Conservation (phyloP, 2,113 vertebrate species). For the Muntiacus muntjak region DNA sequence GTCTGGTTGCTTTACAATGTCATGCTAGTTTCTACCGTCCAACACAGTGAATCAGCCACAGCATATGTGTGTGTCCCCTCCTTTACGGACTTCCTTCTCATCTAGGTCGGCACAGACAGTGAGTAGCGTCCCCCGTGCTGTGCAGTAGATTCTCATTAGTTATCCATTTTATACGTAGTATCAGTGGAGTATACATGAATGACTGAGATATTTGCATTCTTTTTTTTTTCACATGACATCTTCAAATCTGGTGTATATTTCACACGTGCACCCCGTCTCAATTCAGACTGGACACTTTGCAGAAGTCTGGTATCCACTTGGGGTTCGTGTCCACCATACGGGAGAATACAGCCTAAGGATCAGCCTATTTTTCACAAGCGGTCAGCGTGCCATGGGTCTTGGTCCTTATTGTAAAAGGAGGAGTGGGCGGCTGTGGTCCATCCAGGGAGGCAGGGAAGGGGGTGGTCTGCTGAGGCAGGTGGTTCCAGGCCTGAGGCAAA, state of each 20-base stretch:
- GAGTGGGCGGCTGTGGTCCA: background rate
- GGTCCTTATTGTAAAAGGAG: background rate
- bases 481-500: background rate
- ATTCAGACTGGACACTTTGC: background rate
- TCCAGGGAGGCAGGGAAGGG: background rate
- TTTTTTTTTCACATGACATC: background rate
- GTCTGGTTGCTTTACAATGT: background rate
- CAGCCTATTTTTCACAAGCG: background rate
- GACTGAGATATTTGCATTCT: background rate
- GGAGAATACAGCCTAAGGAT: background rate
- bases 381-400: background rate
- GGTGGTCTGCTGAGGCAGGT: background rate
- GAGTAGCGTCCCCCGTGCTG: background rate
- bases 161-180: background rate
- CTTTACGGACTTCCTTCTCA: background rate
- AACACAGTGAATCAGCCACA: background rate
- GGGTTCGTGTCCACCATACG: accelerated
- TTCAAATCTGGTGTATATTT: background rate
- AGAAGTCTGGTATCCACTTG: no score
- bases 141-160: background rate
- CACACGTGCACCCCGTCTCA: no score
- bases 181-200: background rate
- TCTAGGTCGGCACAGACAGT: background rate
- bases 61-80: background rate
- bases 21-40: background rate